Percentiles rank a stretch among this genome's conserved stretches.
Conservation (phyloP, 2,797 vertebrate genomes). For the Limnodromus scolopaceus region DNA sequence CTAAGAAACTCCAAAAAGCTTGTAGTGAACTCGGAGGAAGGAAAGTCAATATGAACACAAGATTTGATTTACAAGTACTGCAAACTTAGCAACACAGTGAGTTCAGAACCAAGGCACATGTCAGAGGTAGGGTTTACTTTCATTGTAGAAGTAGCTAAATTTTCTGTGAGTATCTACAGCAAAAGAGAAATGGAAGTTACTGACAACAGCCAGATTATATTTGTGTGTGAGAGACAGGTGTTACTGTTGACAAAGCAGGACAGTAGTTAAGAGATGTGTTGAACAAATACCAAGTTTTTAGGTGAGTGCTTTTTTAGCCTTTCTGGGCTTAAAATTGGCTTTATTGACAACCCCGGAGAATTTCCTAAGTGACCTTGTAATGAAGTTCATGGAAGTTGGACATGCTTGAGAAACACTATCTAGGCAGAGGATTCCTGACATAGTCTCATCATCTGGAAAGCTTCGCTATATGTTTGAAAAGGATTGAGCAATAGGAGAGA, state of each 20-base stretch:
- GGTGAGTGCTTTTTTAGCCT: not conserved
- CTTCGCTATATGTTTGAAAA: not conserved
- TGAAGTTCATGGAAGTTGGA: not conserved
- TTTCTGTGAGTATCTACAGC: not conserved
- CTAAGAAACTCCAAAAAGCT: not conserved
- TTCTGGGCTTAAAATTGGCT: not conserved
- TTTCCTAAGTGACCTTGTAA: not conserved
- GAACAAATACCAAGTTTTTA: not conserved
- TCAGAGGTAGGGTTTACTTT: not conserved
- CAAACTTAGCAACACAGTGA: not conserved
- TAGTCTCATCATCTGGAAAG: constrained; percentile 27
- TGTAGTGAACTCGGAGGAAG: not conserved
- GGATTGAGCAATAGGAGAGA: constrained; percentile 34
- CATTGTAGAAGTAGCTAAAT: not conserved
- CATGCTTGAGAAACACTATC: not conserved
- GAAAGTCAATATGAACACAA: not conserved
- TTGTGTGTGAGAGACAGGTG: not conserved
- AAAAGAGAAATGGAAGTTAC: not conserved
- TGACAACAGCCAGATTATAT: not conserved
- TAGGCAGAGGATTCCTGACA: constrained; percentile 15
- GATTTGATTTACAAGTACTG: not conserved
- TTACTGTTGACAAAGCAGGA: not conserved
- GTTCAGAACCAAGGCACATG: not conserved
- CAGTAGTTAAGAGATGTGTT: not conserved
- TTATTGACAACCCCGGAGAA: not conserved